Conservation (phyloP, 2,888 invertebrate genomes). For the Sycophila texana region DNA sequence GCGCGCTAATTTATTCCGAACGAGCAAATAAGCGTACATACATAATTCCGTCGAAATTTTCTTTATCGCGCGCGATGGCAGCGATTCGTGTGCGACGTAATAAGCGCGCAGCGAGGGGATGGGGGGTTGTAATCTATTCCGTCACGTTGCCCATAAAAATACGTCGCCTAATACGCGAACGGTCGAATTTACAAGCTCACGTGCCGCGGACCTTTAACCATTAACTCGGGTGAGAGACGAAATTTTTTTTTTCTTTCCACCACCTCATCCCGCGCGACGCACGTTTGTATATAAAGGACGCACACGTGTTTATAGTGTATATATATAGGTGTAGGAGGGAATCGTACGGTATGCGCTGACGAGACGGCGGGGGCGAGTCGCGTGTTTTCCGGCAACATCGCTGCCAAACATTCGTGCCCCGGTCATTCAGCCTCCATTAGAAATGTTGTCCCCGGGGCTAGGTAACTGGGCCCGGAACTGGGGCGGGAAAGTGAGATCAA, state of each 20-base stretch:
- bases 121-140: too few species aligned
- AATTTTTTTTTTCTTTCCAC: slow-evolving; percentile 14
- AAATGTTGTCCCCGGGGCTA: slow-evolving; percentile 6
- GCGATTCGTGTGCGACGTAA: too few species aligned
- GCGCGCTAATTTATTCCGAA: too few species aligned
- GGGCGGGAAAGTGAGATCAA: slow-evolving; percentile 29
- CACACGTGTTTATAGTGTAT: background rate
- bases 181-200: slow-evolving; percentile 25
- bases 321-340: background rate
- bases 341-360: slow-evolving; percentile 32
- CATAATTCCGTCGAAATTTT: too few species aligned
- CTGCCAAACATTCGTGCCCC: slow-evolving; percentile 36
- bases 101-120: too few species aligned
- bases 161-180: background rate
- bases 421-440: slow-evolving; percentile 23
- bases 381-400: slow-evolving; percentile 47
- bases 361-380: background rate
- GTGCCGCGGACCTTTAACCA: slow-evolving; percentile 8
- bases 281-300: slow-evolving; percentile 22
- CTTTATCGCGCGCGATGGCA: too few species aligned
- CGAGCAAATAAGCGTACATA: too few species aligned
- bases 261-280: slow-evolving; percentile 4
- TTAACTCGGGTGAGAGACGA: slow-evolving; percentile 31
- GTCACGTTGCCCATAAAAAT: background rate
- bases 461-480: background rate